These are phyloP conservation scores for Noctilio leporinus DNA, from an alignment of 2,113 vertebrate species.

Conservation along the genomic window DNA sequence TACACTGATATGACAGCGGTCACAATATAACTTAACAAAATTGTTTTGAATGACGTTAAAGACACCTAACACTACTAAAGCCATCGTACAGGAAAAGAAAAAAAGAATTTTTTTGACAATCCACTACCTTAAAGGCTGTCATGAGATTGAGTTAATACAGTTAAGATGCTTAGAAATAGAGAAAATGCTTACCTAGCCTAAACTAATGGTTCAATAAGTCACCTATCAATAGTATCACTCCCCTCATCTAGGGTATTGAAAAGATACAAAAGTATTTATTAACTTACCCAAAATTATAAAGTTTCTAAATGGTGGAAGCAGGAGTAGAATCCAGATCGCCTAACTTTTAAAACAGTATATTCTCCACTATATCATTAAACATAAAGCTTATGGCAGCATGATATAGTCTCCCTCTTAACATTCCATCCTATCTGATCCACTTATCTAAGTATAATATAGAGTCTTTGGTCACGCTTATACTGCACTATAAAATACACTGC, in stretches of 20 bases:
- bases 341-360: constrained; percentile 5
- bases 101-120: too few species aligned
- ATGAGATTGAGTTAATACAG: neutral
- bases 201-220: neutral
- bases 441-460: neutral
- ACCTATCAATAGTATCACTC: neutral
- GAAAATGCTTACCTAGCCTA: neutral
- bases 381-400: neutral
- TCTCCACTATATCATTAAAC: neutral
- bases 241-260: neutral
- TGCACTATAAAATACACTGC: neutral
- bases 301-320: neutral
- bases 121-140: neutral
- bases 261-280: neutral
- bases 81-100: too few species aligned
- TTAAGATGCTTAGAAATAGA: neutral
- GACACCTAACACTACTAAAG: too few species aligned
- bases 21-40: too few species aligned
- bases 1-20: too few species aligned
- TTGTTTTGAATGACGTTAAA: too few species aligned
- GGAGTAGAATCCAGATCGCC: neutral
- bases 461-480: neutral
- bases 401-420: neutral
- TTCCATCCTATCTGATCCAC: neutral
- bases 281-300: neutral